phyloP scores from a whole-genome alignment of 2,797 vertebrate genomes.

The Sebastes kiyomatsui region DNA sequence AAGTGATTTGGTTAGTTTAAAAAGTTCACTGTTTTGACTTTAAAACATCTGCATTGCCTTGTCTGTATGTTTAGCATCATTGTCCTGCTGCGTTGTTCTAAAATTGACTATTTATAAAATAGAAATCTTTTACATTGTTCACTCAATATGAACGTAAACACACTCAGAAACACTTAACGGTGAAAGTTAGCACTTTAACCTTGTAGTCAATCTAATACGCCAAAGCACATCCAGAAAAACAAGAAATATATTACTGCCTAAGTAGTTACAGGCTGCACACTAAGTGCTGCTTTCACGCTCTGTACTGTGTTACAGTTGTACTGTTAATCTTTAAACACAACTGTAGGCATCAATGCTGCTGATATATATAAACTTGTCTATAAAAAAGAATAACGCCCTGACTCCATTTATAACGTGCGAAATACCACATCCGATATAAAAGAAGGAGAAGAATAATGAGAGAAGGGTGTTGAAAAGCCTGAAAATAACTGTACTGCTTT shows the following conservation, averaged over 20 bases:
- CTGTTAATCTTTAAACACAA: neutral
- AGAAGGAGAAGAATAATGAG: slow-evolving; percentile 10
- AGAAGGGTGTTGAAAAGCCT: slow-evolving; percentile 14
- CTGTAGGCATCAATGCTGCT: neutral
- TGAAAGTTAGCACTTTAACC: neutral
- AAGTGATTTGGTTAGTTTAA: neutral
- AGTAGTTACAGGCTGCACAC: neutral
- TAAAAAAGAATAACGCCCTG: neutral
- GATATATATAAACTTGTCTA: neutral
- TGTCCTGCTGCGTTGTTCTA: neutral
- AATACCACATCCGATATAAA: slow-evolving; percentile 18
- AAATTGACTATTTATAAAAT: neutral
- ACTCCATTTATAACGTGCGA: neutral
- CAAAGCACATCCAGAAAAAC: neutral
- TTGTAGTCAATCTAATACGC: neutral
- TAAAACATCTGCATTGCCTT: neutral
- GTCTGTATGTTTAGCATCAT: neutral
- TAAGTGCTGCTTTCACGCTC: slow-evolving; percentile 3
- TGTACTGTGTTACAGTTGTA: neutral
- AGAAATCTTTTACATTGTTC: neutral
- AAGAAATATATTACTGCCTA: neutral
- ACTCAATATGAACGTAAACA: neutral
- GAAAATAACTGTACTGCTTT: slow-evolving; percentile 28
- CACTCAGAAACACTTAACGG: neutral
- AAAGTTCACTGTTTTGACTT: neutral